Evolutionary conservation across 2,888 invertebrate species (phyloP).

Genomic region (Therioaphis trifolii): DNA sequence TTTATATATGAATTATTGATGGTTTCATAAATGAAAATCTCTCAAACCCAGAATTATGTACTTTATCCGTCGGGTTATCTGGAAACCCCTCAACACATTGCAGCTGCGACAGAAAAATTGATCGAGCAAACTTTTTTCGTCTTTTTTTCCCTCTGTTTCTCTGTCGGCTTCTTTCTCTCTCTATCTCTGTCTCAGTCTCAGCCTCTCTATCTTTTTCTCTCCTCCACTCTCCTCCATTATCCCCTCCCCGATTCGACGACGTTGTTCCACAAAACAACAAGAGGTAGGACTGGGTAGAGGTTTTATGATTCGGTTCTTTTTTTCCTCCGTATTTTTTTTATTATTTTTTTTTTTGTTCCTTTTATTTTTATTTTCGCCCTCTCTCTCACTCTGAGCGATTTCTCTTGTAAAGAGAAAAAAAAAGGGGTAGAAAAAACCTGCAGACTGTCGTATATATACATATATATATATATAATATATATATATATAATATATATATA

Average conservation of each 20-base stretch:
- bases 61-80: conserved; percentile 50
- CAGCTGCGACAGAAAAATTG: conserved; percentile 62
- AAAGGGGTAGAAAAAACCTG: conserved; percentile 47
- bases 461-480: neutral
- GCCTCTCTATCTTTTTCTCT: neutral
- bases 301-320: conserved; percentile 62
- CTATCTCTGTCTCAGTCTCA: neutral
- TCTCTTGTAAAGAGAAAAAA: conserved; percentile 59
- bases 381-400: conserved; percentile 44
- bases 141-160: neutral
- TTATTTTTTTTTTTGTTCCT: conserved; percentile 33
- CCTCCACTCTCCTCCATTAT: neutral
- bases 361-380: conserved; percentile 29
- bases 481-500: neutral
- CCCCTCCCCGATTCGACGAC: conserved; percentile 29
- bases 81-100: conserved; percentile 58
- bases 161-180: neutral
- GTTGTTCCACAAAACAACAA: conserved; percentile 47
- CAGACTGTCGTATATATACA: conserved; percentile 28
- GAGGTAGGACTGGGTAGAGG: conserved; percentile 50
- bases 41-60: conserved; percentile 47
- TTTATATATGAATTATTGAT: conserved; percentile 19
- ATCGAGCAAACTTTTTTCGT: conserved; percentile 59
- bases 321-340: conserved; percentile 35
- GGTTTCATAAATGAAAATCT: conserved; percentile 37